These are phyloP conservation scores for Trachelus stipa DNA, from an alignment of 2,888 invertebrate genomes.

Conservation along the genomic window DNA sequence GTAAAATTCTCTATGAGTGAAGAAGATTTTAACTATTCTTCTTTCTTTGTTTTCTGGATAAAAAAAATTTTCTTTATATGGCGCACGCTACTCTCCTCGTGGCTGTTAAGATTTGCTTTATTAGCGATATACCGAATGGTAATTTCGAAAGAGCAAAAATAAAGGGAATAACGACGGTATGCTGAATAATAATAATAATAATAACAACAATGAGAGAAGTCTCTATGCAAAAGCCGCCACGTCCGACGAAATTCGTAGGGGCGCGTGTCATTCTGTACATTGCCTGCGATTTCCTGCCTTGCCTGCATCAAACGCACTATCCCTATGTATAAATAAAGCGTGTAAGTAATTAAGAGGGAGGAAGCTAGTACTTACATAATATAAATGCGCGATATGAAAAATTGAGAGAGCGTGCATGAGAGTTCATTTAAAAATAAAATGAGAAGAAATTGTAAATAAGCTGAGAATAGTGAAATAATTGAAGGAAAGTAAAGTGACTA, in stretches of 20 bases:
- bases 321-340: slow-evolving; percentile 31
- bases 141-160: neutral
- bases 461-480: slow-evolving; percentile 53
- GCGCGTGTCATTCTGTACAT: slow-evolving; percentile 44
- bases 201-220: neutral
- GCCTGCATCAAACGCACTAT: slow-evolving; percentile 52
- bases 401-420: slow-evolving; percentile 4
- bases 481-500: slow-evolving; percentile 48
- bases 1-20: neutral
- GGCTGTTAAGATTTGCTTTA: neutral
- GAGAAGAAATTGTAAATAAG: slow-evolving; percentile 35
- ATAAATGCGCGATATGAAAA: slow-evolving; percentile 25
- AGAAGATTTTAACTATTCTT: no score
- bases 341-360: slow-evolving; percentile 14
- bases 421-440: neutral
- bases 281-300: slow-evolving; percentile 53
- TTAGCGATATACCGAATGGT: neutral
- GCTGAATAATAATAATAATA: neutral
- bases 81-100: neutral
- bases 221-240: neutral
- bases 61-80: neutral
- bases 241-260: neutral
- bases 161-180: neutral
- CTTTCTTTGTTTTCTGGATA: neutral
- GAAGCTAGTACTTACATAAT: slow-evolving; percentile 30